Percentiles rank a stretch among this genome's conserved stretches.
phyloP scores from a whole-genome alignment of 2,797 vertebrate species.

The Labroides dimidiatus region DNA sequence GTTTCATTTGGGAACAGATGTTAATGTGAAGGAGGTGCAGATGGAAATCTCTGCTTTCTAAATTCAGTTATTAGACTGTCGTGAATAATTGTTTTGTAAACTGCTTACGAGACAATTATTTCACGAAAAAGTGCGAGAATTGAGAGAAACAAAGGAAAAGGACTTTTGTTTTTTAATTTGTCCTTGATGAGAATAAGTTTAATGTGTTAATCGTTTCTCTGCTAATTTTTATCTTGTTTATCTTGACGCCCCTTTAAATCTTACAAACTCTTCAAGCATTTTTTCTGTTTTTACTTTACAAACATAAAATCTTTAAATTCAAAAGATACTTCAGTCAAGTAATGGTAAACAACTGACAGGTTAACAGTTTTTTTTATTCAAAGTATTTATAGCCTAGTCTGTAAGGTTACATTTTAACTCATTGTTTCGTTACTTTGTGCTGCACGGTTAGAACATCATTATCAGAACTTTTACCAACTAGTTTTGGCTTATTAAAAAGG shows the following conservation, averaged over 20 bases:
- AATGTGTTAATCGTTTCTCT: background rate
- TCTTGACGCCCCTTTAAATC: background rate
- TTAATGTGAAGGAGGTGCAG: slow-evolving; percentile 73
- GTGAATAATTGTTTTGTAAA: slow-evolving; percentile 70
- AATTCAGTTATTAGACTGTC: slow-evolving; percentile 67
- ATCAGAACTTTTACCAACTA: background rate
- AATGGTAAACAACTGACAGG: no score
- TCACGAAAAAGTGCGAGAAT: slow-evolving; percentile 46
- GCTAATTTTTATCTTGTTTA: no score
- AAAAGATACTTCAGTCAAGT: no score
- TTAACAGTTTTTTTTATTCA: no score
- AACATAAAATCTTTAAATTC: no score
- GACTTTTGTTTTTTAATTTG: slow-evolving; percentile 2
- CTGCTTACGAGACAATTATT: slow-evolving; percentile 65
- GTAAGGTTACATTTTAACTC: no score
- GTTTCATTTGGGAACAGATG: slow-evolving; percentile 80
- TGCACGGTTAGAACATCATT: background rate
- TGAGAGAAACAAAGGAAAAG: slow-evolving; percentile 12
- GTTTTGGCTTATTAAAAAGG: slow-evolving; percentile 20
- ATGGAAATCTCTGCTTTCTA: slow-evolving; percentile 71
- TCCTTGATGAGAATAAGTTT: slow-evolving; percentile 9
- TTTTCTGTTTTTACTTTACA: no score
- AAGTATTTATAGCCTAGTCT: no score
- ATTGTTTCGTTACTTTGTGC: background rate
- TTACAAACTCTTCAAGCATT: background rate